Percentiles rank a stretch among this genome's conserved stretches.
phyloP scores from a whole-genome alignment of 2,113 vertebrate species.

The Muscicapa adusta region DNA sequence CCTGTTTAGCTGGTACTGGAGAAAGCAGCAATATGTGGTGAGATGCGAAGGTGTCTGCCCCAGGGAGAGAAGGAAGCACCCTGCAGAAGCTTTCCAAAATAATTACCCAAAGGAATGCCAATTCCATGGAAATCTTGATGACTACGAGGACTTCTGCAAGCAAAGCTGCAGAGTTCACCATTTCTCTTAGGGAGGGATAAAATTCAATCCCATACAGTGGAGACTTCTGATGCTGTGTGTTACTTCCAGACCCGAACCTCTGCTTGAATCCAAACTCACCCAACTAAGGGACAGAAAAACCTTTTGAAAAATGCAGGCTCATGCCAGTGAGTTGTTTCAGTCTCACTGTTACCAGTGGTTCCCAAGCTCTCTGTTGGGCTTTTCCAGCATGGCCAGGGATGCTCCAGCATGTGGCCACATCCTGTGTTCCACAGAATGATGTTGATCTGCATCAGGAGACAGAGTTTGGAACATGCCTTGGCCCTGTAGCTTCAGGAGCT shows the following conservation, averaged over 20 bases:
- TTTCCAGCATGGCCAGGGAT: neutral
- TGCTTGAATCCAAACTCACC: neutral
- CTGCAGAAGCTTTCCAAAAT: neutral
- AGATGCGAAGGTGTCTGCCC: neutral
- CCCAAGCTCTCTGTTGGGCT: neutral
- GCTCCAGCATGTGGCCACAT: neutral
- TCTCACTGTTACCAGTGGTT: neutral
- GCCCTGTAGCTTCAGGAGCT: neutral
- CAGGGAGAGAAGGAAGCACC: neutral
- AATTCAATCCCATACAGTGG: neutral
- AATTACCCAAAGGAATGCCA: neutral
- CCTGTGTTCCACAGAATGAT: neutral
- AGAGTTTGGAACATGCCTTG: neutral
- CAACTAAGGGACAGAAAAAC: neutral
- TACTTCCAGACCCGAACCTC: neutral
- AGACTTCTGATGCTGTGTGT: too few species aligned
- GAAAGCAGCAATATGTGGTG: neutral
- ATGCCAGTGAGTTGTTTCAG: neutral
- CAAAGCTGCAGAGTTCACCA: neutral
- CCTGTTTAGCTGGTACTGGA: slow-evolving; percentile 39
- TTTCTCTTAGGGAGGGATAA: neutral
- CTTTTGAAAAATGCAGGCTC: neutral
- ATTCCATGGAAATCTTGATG: neutral
- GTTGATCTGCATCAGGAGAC: neutral
- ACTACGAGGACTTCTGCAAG: neutral